Percentiles rank a stretch among this genome's conserved stretches.
Conservation (phyloP, 2,888 invertebrate genomes). For the Troides helena region DNA sequence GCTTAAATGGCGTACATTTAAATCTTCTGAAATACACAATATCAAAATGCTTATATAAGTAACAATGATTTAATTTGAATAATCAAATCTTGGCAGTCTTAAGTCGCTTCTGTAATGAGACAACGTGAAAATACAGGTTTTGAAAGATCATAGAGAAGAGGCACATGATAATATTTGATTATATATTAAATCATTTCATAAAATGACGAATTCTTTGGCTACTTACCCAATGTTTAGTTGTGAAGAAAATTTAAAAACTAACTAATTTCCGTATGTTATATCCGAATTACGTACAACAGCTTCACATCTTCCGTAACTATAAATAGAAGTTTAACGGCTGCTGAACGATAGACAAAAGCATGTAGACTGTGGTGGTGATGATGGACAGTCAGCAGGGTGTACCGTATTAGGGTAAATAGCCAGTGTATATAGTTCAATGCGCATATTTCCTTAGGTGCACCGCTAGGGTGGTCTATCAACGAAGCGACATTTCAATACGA, state of each 20-base stretch:
- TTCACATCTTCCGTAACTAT: constrained; percentile 19
- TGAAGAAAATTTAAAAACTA: neutral
- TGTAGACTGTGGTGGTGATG: constrained; percentile 31
- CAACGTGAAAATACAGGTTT: no score
- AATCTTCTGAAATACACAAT: no score
- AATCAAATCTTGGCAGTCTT: no score
- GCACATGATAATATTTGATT: no score
- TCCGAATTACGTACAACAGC: constrained; percentile 3
- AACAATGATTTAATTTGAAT: neutral
- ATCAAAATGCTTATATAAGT: no score
- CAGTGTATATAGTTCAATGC: constrained; percentile 30
- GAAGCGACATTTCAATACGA: constrained; percentile 59
- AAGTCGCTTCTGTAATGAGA: no score
- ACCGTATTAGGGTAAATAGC: constrained; percentile 30
- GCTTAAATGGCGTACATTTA: no score
- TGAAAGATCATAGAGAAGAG: no score
- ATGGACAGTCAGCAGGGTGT: constrained; percentile 32
- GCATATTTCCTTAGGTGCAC: constrained; percentile 37
- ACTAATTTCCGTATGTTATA: neutral
- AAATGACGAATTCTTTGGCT: no score
- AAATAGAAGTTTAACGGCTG: constrained; percentile 30
- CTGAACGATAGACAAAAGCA: constrained; percentile 32
- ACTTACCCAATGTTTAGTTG: no score
- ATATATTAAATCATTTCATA: no score
- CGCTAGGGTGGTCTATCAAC: constrained; percentile 55